Percentiles rank a stretch among this genome's conserved stretches.
Conservation (phyloP, 1,140 invertebrate species). For the Parasteatoda tepidariorum region DNA sequence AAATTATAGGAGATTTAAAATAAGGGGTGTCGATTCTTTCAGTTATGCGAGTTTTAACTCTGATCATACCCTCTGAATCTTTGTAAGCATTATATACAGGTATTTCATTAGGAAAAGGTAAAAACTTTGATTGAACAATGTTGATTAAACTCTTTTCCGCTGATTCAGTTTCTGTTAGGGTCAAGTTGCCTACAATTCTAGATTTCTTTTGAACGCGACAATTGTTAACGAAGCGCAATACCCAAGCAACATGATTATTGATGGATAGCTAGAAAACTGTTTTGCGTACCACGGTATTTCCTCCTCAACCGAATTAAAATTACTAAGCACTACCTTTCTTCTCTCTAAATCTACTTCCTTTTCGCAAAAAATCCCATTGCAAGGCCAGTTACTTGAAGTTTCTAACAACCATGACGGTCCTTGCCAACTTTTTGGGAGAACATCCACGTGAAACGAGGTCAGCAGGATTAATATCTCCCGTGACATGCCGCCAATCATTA, state of each 20-base stretch:
- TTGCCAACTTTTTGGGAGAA: background rate
- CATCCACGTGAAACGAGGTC: conserved; percentile 8
- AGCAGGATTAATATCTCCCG: conserved; percentile 15
- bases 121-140: background rate
- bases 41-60: conserved; percentile 8
- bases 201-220: background rate
- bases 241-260: background rate
- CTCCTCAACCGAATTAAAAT: background rate
- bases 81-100: background rate
- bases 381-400: conserved; percentile 11
- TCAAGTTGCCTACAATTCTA: background rate
- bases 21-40: background rate
- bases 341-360: conserved; percentile 4
- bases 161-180: background rate
- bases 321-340: background rate
- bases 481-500: conserved; percentile 8
- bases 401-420: background rate
- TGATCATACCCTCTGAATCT: background rate
- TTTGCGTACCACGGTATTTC: background rate
- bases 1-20: background rate
- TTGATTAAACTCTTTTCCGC: conserved; percentile 1
- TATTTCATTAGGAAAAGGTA: background rate
- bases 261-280: background rate
- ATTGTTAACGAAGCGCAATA: conserved; percentile 20
- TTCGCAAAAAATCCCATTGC: background rate